These are phyloP conservation scores for Heliconius ethilla DNA, from an alignment of 2,888 invertebrate species.

Conservation along the genomic window DNA sequence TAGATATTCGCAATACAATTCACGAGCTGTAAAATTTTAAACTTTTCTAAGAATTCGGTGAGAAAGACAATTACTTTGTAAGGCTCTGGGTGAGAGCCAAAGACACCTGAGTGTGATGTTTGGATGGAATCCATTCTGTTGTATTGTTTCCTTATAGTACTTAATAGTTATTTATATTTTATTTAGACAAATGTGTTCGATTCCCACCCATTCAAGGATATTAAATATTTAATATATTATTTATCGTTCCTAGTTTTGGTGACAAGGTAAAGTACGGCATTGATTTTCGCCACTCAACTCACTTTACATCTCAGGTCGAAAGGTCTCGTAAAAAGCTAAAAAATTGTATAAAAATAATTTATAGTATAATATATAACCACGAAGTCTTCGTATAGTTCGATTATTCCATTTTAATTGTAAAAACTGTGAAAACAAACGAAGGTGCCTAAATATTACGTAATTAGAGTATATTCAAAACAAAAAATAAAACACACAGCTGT, in stretches of 20 bases:
- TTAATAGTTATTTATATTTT: no score
- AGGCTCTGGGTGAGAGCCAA: slow-evolving; percentile 33
- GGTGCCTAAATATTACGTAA: slow-evolving; percentile 5
- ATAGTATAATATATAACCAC: background rate
- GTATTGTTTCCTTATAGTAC: background rate
- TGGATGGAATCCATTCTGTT: background rate
- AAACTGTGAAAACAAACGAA: slow-evolving; percentile 6
- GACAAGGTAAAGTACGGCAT: background rate
- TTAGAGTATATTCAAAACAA: slow-evolving; percentile 10
- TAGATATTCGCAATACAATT: slow-evolving; percentile 4
- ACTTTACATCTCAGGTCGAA: background rate
- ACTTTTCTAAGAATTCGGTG: background rate
- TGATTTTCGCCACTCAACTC: background rate
- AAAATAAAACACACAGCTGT: slow-evolving; percentile 8
- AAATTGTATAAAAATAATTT: background rate
- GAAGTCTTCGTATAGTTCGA: background rate
- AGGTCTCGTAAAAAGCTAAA: no score
- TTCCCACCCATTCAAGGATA: background rate
- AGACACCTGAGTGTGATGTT: slow-evolving; percentile 29
- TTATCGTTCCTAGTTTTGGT: background rate
- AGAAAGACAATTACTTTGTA: slow-evolving; percentile 31
- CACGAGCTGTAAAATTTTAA: slow-evolving; percentile 6
- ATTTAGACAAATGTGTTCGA: background rate
- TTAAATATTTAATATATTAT: background rate
- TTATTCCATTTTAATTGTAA: background rate